Evolutionary conservation across 1,140 invertebrate species (phyloP), one percentile per base, ranked within the genome.

Genomic region (Listronotus bonariensis): DNA sequence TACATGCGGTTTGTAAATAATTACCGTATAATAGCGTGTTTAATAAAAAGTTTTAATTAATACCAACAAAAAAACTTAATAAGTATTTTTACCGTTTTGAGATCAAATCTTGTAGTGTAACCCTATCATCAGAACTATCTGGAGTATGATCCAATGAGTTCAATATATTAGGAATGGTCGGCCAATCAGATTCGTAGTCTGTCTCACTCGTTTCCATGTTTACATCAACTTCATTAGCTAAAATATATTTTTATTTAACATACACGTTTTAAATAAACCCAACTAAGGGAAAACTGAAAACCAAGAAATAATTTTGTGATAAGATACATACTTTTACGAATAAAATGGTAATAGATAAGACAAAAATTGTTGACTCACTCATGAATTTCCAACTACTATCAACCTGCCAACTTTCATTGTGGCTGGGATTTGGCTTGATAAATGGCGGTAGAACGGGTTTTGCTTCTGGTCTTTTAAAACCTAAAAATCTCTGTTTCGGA

Each of bases 321-420:
- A 17, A 26, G 8, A 3, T 18, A 20, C n/a, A 18, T 45, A 11
- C 11, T 2, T 17, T 36, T 43, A 12, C 11, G 12, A 43, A 43
- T 36, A 31, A 49, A 9, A 51, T 14, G 9, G 11, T n/a, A 52
- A n/a, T 17, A 38, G 38, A 49, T 49, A 18, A 26, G 40, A 10
- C 32, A 18, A 6, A 18, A 40, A 62, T 20, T 36, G 31, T 43
- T 40, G 77, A 79, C 69, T 83, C 83, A 87, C 89, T 89, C 76
- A 92, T 89, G 72, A 92, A 93, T 76, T 92, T 90, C 92, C 92
- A 93, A 73, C 90, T 92, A 59, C 89, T 92, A 79, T 93, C 92
- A 32, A 93, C 83, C 54, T 90, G 86, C 91, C 92, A 93, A 8
- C 86, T 88, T 20, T 87, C 86, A 69, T 84, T 84, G 14, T 81